Base-by-base conservation (phyloP, 2,797 vertebrate genomes). In the Squalus acanthias region DNA sequence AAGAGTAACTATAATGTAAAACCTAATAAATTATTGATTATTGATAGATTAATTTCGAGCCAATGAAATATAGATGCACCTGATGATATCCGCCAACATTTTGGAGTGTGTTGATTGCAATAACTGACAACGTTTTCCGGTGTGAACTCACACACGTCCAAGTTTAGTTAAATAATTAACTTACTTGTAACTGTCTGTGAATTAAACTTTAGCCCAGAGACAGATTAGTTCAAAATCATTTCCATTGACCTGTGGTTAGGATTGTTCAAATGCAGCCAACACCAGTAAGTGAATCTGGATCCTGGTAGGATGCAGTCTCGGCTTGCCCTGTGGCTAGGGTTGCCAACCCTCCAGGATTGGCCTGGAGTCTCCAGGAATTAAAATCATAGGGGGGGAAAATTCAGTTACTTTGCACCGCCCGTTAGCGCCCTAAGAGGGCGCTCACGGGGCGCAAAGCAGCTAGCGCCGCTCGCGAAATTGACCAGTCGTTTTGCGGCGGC, bases 161-260 rank as follows among this genome's bases (percentile, higher is more conserved):
- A 3, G 26, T 74, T 76, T n/a, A n/a, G 29, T 22, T 95, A 72
- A 95, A 95, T 72, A 74, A 72, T 95, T 95, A 95, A 95, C 69
- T 95, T 29, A 17, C 67, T 72, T 74, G 22, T 74, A 95, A 95
- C 8, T 74, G 94, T 95, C 3, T 29, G 60, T 65, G 67, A 57
- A 57, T 74, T 95, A 95, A 53, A 76, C 26, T 76, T 72, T n/a
- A 74, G 26, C 17, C 70, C 50, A 72, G 50, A 70, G 29, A 74
- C 8, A 50, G 22, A 29, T 70, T 72, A 57, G 15, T 53, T 22
- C 24, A 46, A 13, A 72, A 95, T 95, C 2, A 26, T 72, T 74
- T 46, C 46, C 24, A 72, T 24, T n/a, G 57, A 50, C 69, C 67
- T 13, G 12, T n/a, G 20, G 65, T 94, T 39, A 70, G 50, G 39